Conservation (phyloP, 1,140 invertebrate species). For the Drosophila lacteicornis region DNA sequence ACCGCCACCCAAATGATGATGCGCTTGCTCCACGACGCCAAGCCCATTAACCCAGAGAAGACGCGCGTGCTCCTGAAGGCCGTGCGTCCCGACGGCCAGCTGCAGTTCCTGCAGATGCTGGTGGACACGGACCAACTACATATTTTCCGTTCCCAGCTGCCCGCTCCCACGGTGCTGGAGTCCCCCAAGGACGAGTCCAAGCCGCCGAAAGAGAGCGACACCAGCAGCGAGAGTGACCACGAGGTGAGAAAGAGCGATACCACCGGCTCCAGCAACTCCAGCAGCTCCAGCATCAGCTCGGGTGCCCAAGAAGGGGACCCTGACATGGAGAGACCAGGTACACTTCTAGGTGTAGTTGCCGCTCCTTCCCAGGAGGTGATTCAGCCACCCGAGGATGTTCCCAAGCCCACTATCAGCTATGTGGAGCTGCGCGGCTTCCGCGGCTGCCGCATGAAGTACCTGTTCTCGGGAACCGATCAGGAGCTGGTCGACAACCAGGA, state of each 20-base stretch:
- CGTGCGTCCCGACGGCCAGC: conserved; percentile 52
- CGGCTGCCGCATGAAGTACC: conserved; percentile 34
- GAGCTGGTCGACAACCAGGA: conserved; percentile 33
- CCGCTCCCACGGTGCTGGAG: neutral
- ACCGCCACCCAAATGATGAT: conserved; percentile 49
- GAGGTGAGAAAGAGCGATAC: neutral
- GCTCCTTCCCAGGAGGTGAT: conserved; percentile 4
- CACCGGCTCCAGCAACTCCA: conserved; percentile 4
- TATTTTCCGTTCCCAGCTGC: conserved; percentile 46
- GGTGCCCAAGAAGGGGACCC: neutral
- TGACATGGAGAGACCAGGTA: neutral
- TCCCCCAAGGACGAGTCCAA: neutral
- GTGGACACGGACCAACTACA: conserved; percentile 23
- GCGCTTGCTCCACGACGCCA: conserved; percentile 42
- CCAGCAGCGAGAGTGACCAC: conserved; percentile 12
- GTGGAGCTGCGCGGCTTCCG: conserved; percentile 35
- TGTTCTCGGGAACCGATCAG: conserved; percentile 26
- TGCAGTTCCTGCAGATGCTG: conserved; percentile 37
- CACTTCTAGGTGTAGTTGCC: no score
- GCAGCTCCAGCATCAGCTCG: neutral
- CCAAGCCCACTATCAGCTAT: neutral
- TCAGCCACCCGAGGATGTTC: neutral
- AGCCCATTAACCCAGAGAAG: conserved; percentile 19
- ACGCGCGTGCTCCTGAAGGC: conserved; percentile 42
- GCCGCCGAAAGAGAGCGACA: conserved; percentile 2